Conservation (phyloP, 1,140 invertebrate genomes). For the Drosophila guanche region DNA sequence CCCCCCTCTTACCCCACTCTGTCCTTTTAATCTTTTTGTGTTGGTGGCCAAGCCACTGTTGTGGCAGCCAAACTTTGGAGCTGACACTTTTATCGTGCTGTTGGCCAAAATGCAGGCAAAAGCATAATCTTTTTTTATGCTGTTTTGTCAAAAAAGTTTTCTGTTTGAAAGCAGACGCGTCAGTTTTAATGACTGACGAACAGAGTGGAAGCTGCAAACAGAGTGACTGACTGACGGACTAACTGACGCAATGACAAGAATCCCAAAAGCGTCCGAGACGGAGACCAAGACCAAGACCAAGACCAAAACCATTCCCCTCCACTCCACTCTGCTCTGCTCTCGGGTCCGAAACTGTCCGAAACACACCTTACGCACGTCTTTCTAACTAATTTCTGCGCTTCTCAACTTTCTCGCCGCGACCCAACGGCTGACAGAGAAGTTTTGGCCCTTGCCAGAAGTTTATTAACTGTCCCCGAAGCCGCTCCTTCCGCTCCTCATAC, state of each 20-base stretch:
- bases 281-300: neutral
- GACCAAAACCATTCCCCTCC: neutral
- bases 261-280: slow-evolving; percentile 24
- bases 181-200: slow-evolving; percentile 58
- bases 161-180: slow-evolving; percentile 42
- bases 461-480: slow-evolving; percentile 46
- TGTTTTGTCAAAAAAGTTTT: slow-evolving; percentile 47
- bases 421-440: slow-evolving; percentile 22
- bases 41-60: slow-evolving; percentile 36
- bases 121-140: slow-evolving; percentile 17
- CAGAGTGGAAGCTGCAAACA: slow-evolving; percentile 21
- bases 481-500: slow-evolving; percentile 25
- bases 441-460: slow-evolving; percentile 62
- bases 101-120: slow-evolving; percentile 59
- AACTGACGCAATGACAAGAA: slow-evolving; percentile 33
- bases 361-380: slow-evolving; percentile 76
- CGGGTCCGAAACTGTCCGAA: slow-evolving; percentile 48
- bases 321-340: slow-evolving; percentile 26
- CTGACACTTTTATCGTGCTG: slow-evolving; percentile 71
- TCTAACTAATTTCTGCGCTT: slow-evolving; percentile 69
- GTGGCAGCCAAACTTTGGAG: slow-evolving; percentile 48
- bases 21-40: slow-evolving; percentile 34
- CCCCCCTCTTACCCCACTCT: neutral
- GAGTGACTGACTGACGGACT: slow-evolving; percentile 32
- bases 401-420: slow-evolving; percentile 55